Evolutionary conservation across 1,140 invertebrate species (phyloP).

Genomic region (Scaptomyza montana): DNA sequence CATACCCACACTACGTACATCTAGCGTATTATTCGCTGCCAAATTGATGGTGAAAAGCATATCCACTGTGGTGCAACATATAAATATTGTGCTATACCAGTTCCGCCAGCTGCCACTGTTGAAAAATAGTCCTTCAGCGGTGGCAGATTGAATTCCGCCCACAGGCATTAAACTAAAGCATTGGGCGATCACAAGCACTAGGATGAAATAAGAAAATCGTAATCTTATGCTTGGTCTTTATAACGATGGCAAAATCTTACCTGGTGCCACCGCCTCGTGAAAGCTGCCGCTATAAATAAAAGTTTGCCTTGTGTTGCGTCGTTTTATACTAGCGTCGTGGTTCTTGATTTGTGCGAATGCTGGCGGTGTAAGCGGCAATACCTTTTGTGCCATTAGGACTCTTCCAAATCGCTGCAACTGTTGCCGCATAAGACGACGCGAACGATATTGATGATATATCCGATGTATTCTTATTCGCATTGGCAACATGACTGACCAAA

Average conservation of each 20-base stretch:
- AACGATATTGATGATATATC: neutral
- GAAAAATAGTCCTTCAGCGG: constrained; percentile 52
- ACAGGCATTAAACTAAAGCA: constrained; percentile 82
- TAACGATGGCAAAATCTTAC: constrained; percentile 9
- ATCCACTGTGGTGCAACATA: constrained; percentile 45
- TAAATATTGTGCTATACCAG: constrained; percentile 53
- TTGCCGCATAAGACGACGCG: neutral
- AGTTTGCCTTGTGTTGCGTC: constrained; percentile 18
- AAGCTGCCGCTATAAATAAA: constrained; percentile 67
- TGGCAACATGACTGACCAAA: constrained; percentile 20
- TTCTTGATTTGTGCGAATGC: neutral
- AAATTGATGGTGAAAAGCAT: constrained; percentile 53
- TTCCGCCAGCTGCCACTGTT: constrained; percentile 61
- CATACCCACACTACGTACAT: constrained; percentile 74
- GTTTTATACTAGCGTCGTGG: neutral
- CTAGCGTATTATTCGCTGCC: constrained; percentile 44
- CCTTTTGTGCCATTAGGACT: neutral
- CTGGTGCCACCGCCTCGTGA: constrained; percentile 68
- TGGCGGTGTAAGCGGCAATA: neutral
- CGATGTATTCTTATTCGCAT: constrained; percentile 13
- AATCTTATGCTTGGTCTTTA: too few relatives aligned
- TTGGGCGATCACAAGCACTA: constrained; percentile 75
- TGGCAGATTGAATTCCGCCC: constrained; percentile 45
- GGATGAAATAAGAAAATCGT: neutral
- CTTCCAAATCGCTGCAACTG: neutral